Evolutionary conservation across 2,888 invertebrate species (phyloP), one percentile per base, ranked within the genome.

Genomic region (Buathra laborator): DNA sequence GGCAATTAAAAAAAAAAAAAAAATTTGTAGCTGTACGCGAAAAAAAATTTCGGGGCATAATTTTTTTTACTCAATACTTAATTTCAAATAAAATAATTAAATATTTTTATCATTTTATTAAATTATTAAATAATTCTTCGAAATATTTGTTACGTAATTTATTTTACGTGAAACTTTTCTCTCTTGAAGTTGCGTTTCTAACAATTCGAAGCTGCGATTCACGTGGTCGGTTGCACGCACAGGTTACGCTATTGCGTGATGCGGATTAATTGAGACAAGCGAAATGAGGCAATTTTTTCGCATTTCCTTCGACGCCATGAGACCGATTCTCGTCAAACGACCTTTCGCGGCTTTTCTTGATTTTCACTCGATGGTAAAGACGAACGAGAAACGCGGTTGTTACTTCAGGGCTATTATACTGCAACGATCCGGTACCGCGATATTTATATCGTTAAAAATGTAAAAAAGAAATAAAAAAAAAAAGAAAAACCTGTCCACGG

Each of bases 291-390:
- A 16, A 66, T 46, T 56, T 51, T 19, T 70, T 59, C 56, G 62
- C 29, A 51, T 67, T 75, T 77, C 56, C 68, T 46, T 29, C 72
- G 51, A 77, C 48, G 29, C 68, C 44, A 84, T 51, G 76, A 81
- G 37, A 81, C 43, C 76, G 71, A 67, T 76, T 67, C 80, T 72
- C 71, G 76, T 19, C 80, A 48, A 67, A 84, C 80, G 84, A 84
- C 81, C 72, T 81, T 84, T 84, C 81, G 84, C 72, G 7, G 37
- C 81, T 77, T 84, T 76, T 72, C 77, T 46, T 77, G 67, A 48
- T 59, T 62, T 84, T 84, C 80, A 64, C 81, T 77, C 66, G 51
- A 76, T 84, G 81, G 68, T 84, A 68, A 64, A 37, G 1, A 72
- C 74, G 81, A 81, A 81, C 77, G 72, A 46, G 32, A 74, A 72